Conservation (phyloP, 2,888 invertebrate species). For the Drosophila nigricruria region DNA sequence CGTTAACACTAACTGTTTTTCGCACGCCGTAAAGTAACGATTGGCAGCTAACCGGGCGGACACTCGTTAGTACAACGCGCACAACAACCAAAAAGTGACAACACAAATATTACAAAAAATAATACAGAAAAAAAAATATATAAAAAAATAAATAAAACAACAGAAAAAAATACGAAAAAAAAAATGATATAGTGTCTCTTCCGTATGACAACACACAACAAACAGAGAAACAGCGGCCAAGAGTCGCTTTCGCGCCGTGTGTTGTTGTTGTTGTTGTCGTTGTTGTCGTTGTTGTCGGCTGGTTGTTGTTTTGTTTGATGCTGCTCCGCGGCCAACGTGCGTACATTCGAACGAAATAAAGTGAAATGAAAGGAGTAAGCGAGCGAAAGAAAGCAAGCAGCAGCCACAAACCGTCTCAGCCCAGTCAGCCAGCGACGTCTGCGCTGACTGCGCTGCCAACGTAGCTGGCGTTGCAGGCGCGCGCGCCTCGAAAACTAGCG, state of each 20-base stretch:
- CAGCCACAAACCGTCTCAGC: conserved; percentile 72
- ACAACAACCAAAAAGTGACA: conserved; percentile 32
- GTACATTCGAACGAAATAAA: conserved; percentile 86
- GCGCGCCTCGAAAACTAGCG: conserved; percentile 53
- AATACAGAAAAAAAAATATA: conserved; percentile 5
- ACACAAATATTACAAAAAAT: conserved; percentile 21
- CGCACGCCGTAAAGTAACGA: conserved; percentile 25
- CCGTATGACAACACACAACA: conserved; percentile 63
- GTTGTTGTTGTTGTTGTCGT: conserved; percentile 33
- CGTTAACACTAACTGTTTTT: conserved; percentile 31
- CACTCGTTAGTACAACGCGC: conserved; percentile 31
- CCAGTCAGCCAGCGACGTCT: conserved; percentile 57
- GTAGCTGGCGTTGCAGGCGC: conserved; percentile 48
- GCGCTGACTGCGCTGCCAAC: conserved; percentile 46
- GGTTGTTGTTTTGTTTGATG: conserved; percentile 58
- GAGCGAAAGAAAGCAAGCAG: conserved; percentile 85
- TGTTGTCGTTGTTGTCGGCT: conserved; percentile 37
- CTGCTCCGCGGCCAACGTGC: conserved; percentile 85
- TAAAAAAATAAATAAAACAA: conserved; percentile 18
- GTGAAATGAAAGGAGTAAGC: conserved; percentile 86
- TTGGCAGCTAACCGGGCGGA: conserved; percentile 29
- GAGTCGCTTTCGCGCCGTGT: conserved; percentile 64
- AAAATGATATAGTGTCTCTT: conserved; percentile 43
- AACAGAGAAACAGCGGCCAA: conserved; percentile 53
- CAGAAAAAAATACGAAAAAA: conserved; percentile 15